Evolutionary conservation across 2,113 vertebrate genomes (phyloP), one percentile per base, ranked within the genome.

Genomic region (Tragelaphus scriptus): DNA sequence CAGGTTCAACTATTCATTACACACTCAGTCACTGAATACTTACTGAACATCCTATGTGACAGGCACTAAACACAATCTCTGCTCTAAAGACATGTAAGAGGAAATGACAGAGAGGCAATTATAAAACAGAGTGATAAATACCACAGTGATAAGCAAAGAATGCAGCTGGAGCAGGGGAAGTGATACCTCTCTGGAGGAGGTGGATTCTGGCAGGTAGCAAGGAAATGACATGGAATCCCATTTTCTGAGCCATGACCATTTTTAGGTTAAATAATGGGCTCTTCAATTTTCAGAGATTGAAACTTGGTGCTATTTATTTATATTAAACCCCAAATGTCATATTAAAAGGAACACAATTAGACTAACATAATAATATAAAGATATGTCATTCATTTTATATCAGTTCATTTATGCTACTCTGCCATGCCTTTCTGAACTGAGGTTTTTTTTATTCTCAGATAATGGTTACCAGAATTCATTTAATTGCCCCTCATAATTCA

Each of bases 401-500:
- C 97, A 87, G 89, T 96, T 98, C 96, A 96, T 98, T 98, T 98
- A 98, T 97, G 97, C 97, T 94, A 96, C 97, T 97, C 97, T 96
- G 97, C 96, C 97, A 89, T 96, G 97, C 97, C 98, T 98, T 98
- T 98, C 98, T 97, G 96, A 85, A 95, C 94, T 91, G 91, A 98
- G 96, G 97, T 97, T 98, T 98, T 49, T 49, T 98, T 97, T 98
- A 97, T 1, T 91, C 94, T 97, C 97, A 97, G 97, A 94, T 98
- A 98, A 98, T 95, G 96, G 96, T 97, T 77, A 32, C 98, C 98
- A 97, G 94, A 79, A 92, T 97, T 98, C 97, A 44, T 97, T 98
- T 98, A 98, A 98, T 98, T 97, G 97, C 95, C 96, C 97, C 91
- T 98, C 95, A 97, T 97, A 97, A 98, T 98, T 81, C 96, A 93